A percentile compares a stretch with the other conserved stretches of the same genome.
These are phyloP conservation scores for Meda fulgida DNA, from an alignment of 2,797 vertebrate species.

Conservation along the genomic window DNA sequence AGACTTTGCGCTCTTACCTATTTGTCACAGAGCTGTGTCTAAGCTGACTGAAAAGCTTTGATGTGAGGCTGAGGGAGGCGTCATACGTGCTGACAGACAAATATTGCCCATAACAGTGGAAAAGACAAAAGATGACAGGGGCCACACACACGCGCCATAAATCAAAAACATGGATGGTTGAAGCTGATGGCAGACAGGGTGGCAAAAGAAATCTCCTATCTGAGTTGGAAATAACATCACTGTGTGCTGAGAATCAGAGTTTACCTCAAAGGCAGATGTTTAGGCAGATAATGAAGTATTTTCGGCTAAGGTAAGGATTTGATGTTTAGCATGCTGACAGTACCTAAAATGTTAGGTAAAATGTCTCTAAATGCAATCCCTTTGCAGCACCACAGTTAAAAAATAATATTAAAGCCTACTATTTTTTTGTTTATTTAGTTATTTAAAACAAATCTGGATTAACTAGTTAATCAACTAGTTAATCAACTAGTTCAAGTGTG, in stretches of 20 bases:
- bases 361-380: not conserved
- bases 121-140: constrained; percentile 15
- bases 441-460: not conserved
- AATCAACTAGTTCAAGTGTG: not conserved
- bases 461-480: too few species aligned
- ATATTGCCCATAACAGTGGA: constrained; percentile 34
- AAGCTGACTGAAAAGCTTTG: constrained; percentile 33
- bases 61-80: constrained; percentile 34
- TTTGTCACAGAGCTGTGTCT: constrained; percentile 23
- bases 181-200: constrained; percentile 50
- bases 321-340: not conserved
- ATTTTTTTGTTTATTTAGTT: not conserved
- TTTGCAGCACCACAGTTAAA: not conserved
- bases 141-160: constrained; percentile 21
- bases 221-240: not conserved
- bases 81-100: constrained; percentile 43
- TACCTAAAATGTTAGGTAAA: not conserved
- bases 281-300: not conserved
- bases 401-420: not conserved
- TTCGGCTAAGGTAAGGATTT: not conserved
- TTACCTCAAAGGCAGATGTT: not conserved
- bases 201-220: constrained; percentile 6
- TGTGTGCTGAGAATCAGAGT: not conserved
- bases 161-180: constrained; percentile 17
- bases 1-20: not conserved